A percentile compares a stretch with the other conserved stretches of the same genome.
phyloP scores from a whole-genome alignment of 2,113 vertebrate genomes.

The Barnardius zonarius region DNA sequence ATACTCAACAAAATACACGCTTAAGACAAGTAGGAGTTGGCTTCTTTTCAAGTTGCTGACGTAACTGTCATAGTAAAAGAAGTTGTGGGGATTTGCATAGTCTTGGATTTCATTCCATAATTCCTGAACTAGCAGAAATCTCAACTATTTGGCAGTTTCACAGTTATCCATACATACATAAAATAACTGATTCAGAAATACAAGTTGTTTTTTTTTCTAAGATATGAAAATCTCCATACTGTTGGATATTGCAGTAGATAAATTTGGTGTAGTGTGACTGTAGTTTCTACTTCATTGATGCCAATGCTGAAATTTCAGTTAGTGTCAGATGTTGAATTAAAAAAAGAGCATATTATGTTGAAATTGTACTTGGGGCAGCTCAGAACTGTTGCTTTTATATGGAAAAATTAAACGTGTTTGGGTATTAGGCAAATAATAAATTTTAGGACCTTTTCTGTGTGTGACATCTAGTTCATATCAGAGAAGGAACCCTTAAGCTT shows the following conservation, averaged over 20 bases:
- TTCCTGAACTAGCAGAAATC: neutral
- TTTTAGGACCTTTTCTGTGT: neutral
- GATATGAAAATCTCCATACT: neutral
- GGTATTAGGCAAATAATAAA: neutral
- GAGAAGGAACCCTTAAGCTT: neutral
- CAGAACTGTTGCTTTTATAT: neutral
- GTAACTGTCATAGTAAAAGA: neutral
- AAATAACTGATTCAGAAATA: slow-evolving; percentile 10
- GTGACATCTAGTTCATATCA: neutral
- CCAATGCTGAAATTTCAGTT: neutral
- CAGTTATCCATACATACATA: neutral
- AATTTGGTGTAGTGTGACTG: neutral
- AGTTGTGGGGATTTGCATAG: neutral
- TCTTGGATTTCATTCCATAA: neutral
- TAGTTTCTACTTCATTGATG: neutral
- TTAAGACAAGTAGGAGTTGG: neutral
- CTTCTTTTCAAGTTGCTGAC: neutral
- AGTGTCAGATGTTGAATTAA: neutral
- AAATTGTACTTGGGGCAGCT: neutral
- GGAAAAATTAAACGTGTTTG: neutral
- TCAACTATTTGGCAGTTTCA: slow-evolving; percentile 4
- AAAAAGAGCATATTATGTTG: neutral
- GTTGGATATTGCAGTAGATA: neutral
- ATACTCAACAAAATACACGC: neutral
- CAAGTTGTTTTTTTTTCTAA: neutral